These are phyloP conservation scores for Mustela nigripes DNA, from an alignment of 2,113 vertebrate genomes.

Conservation along the genomic window DNA sequence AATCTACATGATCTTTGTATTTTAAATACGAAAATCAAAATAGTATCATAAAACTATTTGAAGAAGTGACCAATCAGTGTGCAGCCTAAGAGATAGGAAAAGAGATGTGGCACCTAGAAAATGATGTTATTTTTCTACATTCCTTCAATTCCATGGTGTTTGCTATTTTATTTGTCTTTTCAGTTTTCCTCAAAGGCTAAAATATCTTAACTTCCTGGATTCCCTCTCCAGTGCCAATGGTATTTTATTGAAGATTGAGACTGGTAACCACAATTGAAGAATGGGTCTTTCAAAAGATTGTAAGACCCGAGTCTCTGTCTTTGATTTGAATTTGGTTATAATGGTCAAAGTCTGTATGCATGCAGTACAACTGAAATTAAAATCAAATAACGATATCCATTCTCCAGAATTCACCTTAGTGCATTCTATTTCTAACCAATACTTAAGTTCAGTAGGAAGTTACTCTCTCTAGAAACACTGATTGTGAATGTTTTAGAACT, in stretches of 20 bases:
- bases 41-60: neutral
- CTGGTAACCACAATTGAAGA: neutral
- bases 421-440: neutral
- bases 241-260: neutral
- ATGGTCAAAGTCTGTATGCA: neutral
- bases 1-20: neutral
- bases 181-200: neutral
- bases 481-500: neutral
- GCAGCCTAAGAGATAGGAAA: neutral
- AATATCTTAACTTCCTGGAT: neutral
- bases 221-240: rapidly evolving
- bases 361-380: neutral
- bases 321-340: neutral
- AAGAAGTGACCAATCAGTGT: neutral
- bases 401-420: neutral
- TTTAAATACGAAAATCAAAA: neutral
- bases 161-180: neutral
- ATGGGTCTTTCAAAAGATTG: neutral
- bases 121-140: neutral
- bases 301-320: neutral
- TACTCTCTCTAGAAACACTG: neutral
- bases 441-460: neutral
- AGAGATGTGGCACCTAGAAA: neutral
- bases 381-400: neutral
- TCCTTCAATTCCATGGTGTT: neutral